Percentiles rank a stretch among this genome's conserved stretches.
phyloP scores from a whole-genome alignment of 2,113 vertebrate genomes.

The Spea bombifrons region DNA sequence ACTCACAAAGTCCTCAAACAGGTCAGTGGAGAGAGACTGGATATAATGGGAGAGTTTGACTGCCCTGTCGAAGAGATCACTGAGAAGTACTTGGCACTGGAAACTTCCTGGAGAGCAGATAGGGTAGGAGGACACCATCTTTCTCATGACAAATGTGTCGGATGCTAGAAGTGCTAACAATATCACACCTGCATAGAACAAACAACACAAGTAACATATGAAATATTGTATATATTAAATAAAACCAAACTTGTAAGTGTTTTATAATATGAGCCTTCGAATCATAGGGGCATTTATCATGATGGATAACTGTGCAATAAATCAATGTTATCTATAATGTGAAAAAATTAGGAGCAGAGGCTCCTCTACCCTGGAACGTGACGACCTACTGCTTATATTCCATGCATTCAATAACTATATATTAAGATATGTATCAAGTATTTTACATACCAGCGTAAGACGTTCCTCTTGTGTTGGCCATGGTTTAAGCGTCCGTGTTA shows the following conservation, averaged over 20 bases:
- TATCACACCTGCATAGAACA: slow-evolving; percentile 1
- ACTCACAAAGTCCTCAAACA: slow-evolving; percentile 40
- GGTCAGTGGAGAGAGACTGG: slow-evolving; percentile 36
- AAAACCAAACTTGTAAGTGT: too few relatives aligned
- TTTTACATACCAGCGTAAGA: slow-evolving; percentile 16
- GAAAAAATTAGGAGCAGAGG: too few relatives aligned
- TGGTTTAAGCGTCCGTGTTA: background rate
- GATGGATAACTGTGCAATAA: too few relatives aligned
- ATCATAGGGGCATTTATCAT: too few relatives aligned
- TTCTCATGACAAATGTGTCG: slow-evolving; percentile 1
- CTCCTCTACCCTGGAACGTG: too few relatives aligned
- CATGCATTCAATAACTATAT: too few relatives aligned
- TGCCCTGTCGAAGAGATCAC: slow-evolving; percentile 38
- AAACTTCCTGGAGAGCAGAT: slow-evolving; percentile 18
- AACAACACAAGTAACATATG: background rate
- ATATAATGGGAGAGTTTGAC: slow-evolving; percentile 41
- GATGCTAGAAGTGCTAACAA: slow-evolving; percentile 22
- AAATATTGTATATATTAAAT: too few relatives aligned
- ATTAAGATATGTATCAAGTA: background rate
- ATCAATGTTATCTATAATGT: too few relatives aligned
- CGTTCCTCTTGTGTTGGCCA: slow-evolving; percentile 12
- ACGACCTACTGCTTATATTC: too few relatives aligned
- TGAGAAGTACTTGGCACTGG: slow-evolving; percentile 35
- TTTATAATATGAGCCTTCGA: too few relatives aligned
- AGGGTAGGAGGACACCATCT: slow-evolving; percentile 15